Evolutionary conservation across 2,888 invertebrate species (phyloP), one percentile per base, ranked within the genome.

Genomic region (Acrobasis repandana): DNA sequence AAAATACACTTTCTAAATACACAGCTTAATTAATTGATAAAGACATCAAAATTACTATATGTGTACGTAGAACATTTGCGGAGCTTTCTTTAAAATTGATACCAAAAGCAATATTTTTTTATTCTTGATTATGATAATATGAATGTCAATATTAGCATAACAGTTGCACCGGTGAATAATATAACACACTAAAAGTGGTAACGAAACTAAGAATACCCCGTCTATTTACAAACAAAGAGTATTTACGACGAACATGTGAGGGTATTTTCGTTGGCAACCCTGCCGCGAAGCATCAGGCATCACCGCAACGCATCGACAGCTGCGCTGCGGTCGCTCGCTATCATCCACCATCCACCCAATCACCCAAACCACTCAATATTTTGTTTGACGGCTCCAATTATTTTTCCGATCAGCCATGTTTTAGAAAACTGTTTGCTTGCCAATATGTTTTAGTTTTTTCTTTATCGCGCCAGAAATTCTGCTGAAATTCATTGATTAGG

Each of bases 381-480:
- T 54, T 54, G 54, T 54, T 18, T 54, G 54, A 54, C 54, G 54
- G 54, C 20, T 20, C 10, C 54, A 38, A 54, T 52, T 38, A 54
- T 54, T 54, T 38, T 54, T n/a, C 54, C 36, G 38, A 54, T 54
- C 18, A 18, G 4, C 36, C 38, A 16, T 38, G 38, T 43, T 54
- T 54, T 54, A 10, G 18, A 38, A 52, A 38, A 18, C 38, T 3
- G 0, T 54, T 43, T 34, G 10, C 38, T 3, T 38, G 36, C 14
- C 10, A 11, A 38, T 38, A 38, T 11, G 11, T n/a, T 43, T n/a
- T 38, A 14, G 10, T 33, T 14, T 51, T 51, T 33, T 15, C 15
- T 34, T 51, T 34, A 9, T 9, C 34, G 33, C 15, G 8, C 9
- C 15, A 15, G 10, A 51, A 51, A 34, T 51, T 34, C 28, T 51